Base-by-base conservation (phyloP, 1,140 invertebrate species). In the Nylanderia fulva region DNA sequence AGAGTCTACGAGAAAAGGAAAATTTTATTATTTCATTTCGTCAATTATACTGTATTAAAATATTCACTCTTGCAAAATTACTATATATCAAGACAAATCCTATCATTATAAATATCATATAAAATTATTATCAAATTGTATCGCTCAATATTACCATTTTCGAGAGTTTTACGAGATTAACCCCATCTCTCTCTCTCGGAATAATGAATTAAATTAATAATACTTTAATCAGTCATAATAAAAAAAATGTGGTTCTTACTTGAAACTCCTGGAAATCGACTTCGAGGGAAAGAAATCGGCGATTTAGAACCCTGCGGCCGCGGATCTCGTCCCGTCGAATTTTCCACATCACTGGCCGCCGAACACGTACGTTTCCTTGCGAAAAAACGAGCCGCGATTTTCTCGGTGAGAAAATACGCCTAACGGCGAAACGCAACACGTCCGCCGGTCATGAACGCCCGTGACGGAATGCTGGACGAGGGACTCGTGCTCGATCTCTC, bases 371-470 rank as follows among this genome's bases (percentile, higher is more conserved):
- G 24, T n/a, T n/a, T 83, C 85, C 39, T 27, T 21, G 56, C 56
- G 61, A n/a, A 75, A 61, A 76, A 75, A 76, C 76, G 24, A 27
- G 69, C 71, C 58, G 58, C 72, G 64, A 77, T 90, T 68, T 76
- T 66, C 24, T 63, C 71, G 54, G 54, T 45, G 27, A 75, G 29
- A 33, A 33, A 69, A 85, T 66, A 52, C 36, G 77, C 85, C 69
- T 85, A 74, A 77, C 68, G 69, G 69, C 86, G 82, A n/a, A n/a
- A 64, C 77, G 80, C 74, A 88, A 90, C 89, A 90, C 92, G 89
- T 90, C 91, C 90, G 91, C 85, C 88, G 66, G 86, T 85, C 89
- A 91, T 91, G 90, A 90, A 83, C 89, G 86, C 87, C 77, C 87
- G 88, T 90, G 91, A 92, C 91, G 88, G 89, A 92, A 90, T 92